These are phyloP conservation scores for Oophaga sylvatica DNA, from an alignment of 2,797 vertebrate species.

Conservation along the genomic window DNA sequence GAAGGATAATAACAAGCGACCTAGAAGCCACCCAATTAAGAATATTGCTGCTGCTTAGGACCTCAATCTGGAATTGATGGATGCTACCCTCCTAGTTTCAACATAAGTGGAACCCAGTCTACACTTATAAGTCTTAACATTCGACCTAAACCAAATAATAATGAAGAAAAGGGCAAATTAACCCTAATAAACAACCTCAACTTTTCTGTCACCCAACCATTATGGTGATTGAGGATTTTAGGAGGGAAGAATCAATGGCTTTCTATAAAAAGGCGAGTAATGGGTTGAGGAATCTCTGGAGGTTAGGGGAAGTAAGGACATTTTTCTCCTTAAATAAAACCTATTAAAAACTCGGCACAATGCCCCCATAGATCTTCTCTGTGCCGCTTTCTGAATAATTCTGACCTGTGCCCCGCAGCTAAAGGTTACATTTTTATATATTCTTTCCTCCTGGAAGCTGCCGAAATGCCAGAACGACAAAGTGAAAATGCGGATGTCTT, in stretches of 20 bases:
- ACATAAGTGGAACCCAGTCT: too few relatives aligned
- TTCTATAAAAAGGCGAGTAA: not conserved
- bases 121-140: not conserved
- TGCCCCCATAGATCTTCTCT: slow-evolving; percentile 38
- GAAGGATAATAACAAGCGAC: not conserved
- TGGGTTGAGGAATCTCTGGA: not conserved
- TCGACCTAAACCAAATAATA: not conserved
- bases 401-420: slow-evolving; percentile 49
- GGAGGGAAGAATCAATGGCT: not conserved
- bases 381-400: slow-evolving; percentile 52
- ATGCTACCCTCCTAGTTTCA: not conserved
- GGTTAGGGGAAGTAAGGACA: slow-evolving; percentile 9
- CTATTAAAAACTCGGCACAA: slow-evolving; percentile 41
- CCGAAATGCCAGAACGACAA: slow-evolving; percentile 50
- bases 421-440: slow-evolving; percentile 59
- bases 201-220: not conserved
- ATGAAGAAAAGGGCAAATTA: not conserved
- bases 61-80: not conserved
- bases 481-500: slow-evolving; percentile 52
- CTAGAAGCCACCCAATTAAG: not conserved
- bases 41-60: not conserved
- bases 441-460: slow-evolving; percentile 58
- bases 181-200: not conserved
- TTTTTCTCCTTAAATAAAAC: slow-evolving; percentile 52
- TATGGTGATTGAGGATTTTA: not conserved